Evolutionary conservation across 2,888 invertebrate species (phyloP).

Genomic region (Cryptocheilus praepositus): DNA sequence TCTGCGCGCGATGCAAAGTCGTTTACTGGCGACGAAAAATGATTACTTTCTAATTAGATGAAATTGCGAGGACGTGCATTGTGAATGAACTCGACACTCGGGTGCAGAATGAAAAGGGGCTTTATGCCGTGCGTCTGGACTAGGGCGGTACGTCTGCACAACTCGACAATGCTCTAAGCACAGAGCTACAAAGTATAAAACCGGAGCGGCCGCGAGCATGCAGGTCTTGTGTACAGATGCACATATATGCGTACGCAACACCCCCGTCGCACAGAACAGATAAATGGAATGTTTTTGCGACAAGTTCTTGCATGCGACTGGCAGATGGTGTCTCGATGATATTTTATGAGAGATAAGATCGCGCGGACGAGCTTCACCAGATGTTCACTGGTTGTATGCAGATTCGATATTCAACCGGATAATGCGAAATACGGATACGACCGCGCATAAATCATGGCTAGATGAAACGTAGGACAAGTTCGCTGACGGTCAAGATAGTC

Average conservation of each 20-base stretch:
- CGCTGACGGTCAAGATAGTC: neutral
- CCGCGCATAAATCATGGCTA: no score
- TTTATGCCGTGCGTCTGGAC: no score
- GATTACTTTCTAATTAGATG: no score
- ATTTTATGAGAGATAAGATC: conserved; percentile 51
- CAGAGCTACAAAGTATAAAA: conserved; percentile 20
- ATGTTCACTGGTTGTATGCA: conserved; percentile 31
- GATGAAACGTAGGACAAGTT: neutral
- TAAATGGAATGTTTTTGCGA: conserved; percentile 42
- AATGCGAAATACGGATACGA: conserved; percentile 28
- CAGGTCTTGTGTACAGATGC: conserved; percentile 1
- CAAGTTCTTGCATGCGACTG: conserved; percentile 45
- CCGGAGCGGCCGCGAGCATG: conserved; percentile 38
- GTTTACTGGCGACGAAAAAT: no score
- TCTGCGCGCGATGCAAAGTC: no score
- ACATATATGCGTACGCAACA: neutral
- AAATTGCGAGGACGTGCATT: no score
- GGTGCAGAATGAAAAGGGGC: no score
- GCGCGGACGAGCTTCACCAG: conserved; percentile 35
- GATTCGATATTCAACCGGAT: conserved; percentile 31
- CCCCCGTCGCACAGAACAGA: conserved; percentile 23
- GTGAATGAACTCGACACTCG: no score
- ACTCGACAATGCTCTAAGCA: conserved; percentile 20
- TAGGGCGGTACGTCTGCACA: neutral
- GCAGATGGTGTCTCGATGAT: conserved; percentile 51